phyloP scores from a whole-genome alignment of 2,888 invertebrate genomes.

The Tetramorium bicarinatum region DNA sequence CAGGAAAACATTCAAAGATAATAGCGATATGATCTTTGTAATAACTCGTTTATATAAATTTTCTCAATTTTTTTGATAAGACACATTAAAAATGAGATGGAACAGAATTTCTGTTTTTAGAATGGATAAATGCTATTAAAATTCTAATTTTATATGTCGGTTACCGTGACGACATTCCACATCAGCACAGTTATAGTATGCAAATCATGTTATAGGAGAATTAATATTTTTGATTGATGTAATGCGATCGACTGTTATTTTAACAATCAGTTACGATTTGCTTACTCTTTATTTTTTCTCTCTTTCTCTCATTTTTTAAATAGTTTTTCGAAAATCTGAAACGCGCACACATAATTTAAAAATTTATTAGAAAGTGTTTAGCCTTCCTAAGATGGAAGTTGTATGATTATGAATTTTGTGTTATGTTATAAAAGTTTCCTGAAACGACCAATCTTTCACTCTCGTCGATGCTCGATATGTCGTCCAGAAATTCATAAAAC shows the following conservation, averaged over 20 bases:
- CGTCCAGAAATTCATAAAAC: slow-evolving; percentile 45
- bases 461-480: slow-evolving; percentile 23
- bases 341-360: not conserved
- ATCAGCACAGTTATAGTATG: not conserved
- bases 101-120: slow-evolving; percentile 23
- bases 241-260: not conserved
- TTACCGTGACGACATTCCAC: not conserved
- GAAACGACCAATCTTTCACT: slow-evolving; percentile 18
- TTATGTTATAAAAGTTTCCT: slow-evolving; percentile 11
- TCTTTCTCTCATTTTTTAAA: not conserved
- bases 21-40: not conserved
- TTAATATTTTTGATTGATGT: slow-evolving; percentile 10
- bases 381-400: not conserved
- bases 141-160: slow-evolving; percentile 7
- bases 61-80: not conserved
- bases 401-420: not conserved
- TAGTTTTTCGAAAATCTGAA: not conserved
- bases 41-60: slow-evolving; percentile 4
- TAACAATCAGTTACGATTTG: not conserved
- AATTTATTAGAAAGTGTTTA: slow-evolving; percentile 14
- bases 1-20: not conserved
- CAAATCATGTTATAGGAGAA: slow-evolving; percentile 9
- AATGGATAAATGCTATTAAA: not conserved
- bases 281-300: not conserved
- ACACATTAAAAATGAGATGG: not conserved